Evolutionary conservation across 2,888 invertebrate genomes (phyloP), one percentile per base, ranked within the genome.

Genomic region (Drosophila nr. perissopoda): DNA sequence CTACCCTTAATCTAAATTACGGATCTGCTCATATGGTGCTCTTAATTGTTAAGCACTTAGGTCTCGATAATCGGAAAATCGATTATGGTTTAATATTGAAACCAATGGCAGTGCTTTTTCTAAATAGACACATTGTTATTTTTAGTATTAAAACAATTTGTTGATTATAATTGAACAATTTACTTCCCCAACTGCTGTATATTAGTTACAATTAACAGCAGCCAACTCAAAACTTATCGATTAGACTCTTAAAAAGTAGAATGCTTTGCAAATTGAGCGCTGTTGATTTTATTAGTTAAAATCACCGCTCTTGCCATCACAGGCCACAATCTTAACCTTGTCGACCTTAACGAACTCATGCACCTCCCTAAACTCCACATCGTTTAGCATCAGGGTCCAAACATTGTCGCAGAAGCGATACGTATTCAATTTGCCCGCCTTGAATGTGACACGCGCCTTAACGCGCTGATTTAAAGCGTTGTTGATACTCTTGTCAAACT

Each of bases 351-450:
- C 97, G 76, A 98, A 96, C 92, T 98, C 98, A 91, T 98, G 97
- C 0, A 98, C 97, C 93, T 99, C 99, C 83, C 98, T 95, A 92
- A 99, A 99, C 93, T 99, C 99, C 11, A 99, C 99, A 94, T 99
- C 98, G 92, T 98, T 98, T 88, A 99, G 94, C 95, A 99, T 98
- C 91, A 99, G 98, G 8, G 99, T 99, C 99, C 99, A 99, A 2
- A 99, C 99, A 94, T 99, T 99, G 94, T 99, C 99, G 95, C 99
- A 99, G 94, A 99, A 99, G 91, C 99, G 97, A 95, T 95, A 97
- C 0, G 97, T 97, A 87, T 97, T 97, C 81, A 97, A 93, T 94
- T 96, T 97, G 62, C 96, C 96, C 79, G 97, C 97, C 95, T 98
- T 99, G 93, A 99, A 99, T 56, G 97, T 97, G 76, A 99, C 95